phyloP scores from a whole-genome alignment of 2,797 vertebrate genomes.

The Macropus fuliginosus region DNA sequence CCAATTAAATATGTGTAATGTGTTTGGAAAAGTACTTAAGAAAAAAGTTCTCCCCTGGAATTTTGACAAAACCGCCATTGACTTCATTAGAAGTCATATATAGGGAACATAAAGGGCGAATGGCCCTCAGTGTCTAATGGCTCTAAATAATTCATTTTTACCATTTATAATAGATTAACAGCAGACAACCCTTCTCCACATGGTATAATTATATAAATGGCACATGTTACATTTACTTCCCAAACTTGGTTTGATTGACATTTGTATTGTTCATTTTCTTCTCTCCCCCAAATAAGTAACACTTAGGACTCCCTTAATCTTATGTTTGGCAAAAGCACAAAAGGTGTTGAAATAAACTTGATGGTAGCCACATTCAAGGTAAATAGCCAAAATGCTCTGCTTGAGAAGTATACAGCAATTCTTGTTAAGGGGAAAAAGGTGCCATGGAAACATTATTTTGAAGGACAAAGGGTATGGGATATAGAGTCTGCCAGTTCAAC shows the following conservation, averaged over 20 bases:
- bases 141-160: constrained; percentile 47
- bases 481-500: background rate
- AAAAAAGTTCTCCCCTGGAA: constrained; percentile 30
- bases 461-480: background rate
- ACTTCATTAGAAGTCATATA: constrained; percentile 19
- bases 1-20: background rate
- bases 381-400: constrained; percentile 37
- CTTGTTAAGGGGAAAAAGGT: constrained; percentile 41
- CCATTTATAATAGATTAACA: constrained; percentile 46
- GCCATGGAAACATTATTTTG: background rate
- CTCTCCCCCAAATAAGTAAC: constrained; percentile 40
- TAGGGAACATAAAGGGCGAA: rapidly evolving
- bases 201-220: constrained; percentile 31
- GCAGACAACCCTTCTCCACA: constrained; percentile 6
- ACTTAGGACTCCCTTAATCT: background rate
- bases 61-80: constrained; percentile 19
- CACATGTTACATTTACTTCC: constrained; percentile 40
- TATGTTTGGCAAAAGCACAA: background rate
- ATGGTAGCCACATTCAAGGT: constrained; percentile 23
- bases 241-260: constrained; percentile 48
- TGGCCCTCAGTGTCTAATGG: constrained; percentile 4
- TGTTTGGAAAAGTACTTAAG: constrained; percentile 17
- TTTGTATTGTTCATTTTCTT: constrained; percentile 37
- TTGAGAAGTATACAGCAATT: background rate
- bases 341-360: constrained; percentile 43